These are phyloP conservation scores for Conistra vaccinii DNA, from an alignment of 2,888 invertebrate genomes.

Conservation along the genomic window DNA sequence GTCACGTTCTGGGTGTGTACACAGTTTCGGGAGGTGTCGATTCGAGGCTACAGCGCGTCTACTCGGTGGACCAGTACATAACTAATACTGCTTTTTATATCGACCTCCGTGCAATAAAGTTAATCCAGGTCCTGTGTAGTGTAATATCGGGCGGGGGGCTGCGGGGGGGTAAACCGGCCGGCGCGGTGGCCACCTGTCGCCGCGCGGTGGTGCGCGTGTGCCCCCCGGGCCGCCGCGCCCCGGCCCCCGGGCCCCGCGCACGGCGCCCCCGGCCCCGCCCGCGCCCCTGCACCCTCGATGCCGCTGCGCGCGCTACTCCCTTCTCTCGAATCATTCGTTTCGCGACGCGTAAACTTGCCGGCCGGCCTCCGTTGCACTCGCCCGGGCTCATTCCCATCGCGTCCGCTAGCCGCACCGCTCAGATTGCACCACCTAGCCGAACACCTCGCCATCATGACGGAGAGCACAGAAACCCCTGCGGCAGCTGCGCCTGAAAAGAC, in stretches of 20 bases:
- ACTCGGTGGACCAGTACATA: slow-evolving; percentile 68
- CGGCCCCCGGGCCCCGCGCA: slow-evolving; percentile 58
- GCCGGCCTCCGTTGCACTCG: slow-evolving; percentile 82
- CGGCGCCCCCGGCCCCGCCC: slow-evolving; percentile 57
- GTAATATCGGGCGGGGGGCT: slow-evolving; percentile 77
- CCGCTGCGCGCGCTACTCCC: slow-evolving; percentile 85
- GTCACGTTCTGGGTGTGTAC: slow-evolving; percentile 80
- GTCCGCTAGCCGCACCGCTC: slow-evolving; percentile 82
- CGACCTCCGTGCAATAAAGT: slow-evolving; percentile 84
- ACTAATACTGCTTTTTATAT: slow-evolving; percentile 79
- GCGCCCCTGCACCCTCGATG: slow-evolving; percentile 67
- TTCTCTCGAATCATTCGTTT: slow-evolving; percentile 88
- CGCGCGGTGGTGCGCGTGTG: slow-evolving; percentile 76
- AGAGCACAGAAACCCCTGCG: slow-evolving; percentile 88
- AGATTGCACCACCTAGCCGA: slow-evolving; percentile 72
- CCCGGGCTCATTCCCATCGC: slow-evolving; percentile 84
- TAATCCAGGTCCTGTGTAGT: slow-evolving; percentile 86
- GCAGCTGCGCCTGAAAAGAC: slow-evolving; percentile 90
- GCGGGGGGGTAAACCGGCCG: slow-evolving; percentile 80
- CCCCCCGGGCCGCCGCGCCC: slow-evolving; percentile 58
- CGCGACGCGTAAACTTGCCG: slow-evolving; percentile 89
- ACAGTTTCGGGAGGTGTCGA: slow-evolving; percentile 71
- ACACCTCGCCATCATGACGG: slow-evolving; percentile 83
- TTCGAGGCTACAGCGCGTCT: slow-evolving; percentile 65
- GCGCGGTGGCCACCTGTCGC: slow-evolving; percentile 86